Evolutionary conservation across 1,140 invertebrate species (phyloP), one percentile per base, ranked within the genome.

Genomic region (Meloidogyne exigua): DNA sequence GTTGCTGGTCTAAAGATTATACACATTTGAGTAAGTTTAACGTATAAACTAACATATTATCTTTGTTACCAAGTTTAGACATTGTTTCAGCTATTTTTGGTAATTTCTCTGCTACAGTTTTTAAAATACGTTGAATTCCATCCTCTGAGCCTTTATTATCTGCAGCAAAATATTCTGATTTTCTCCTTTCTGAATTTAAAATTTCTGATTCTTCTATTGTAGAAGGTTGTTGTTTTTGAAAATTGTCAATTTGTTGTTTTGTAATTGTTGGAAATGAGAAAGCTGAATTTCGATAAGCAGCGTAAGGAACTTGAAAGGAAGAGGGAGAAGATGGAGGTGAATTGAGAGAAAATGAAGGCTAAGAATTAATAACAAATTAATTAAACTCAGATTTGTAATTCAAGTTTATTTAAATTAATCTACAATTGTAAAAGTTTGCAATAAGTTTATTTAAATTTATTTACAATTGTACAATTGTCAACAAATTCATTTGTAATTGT

Each of bases 41-140:
- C 7, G 2, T 3, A 7, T 0, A 39, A n/a, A 68, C 66, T 5
- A 42, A 68, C 66, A 7, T 32, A 23, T 32, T 25, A 32, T 42
- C 28, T 25, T 23, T 62, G 7, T 65, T 21, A 1, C 72, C 72
- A 26, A 73, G 44, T 39, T 25, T 62, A 15, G 72, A 62, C 72
- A 73, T 73, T 64, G 72, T 73, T 26, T 73, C 72, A 25, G 72
- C 72, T 26, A 73, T 64, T 65, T 73, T 73, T 7, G 72, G 72
- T 49, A 73, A 64, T 28, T 73, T 73, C 62, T 73, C 72, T n/a
- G 72, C 72, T 32, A 73, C 42, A 26, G 72, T 73, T 62, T 62
- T 65, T 25, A 73, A 65, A 23, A 73, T 42, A 15, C 57, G 72
- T 65, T 73, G 72, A 32, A 73, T 65, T 32, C 70, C 70, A 32